phyloP scores from a whole-genome alignment of 53 echinoderm and acorn worm genomes.

The Pentamera pediparva region DNA sequence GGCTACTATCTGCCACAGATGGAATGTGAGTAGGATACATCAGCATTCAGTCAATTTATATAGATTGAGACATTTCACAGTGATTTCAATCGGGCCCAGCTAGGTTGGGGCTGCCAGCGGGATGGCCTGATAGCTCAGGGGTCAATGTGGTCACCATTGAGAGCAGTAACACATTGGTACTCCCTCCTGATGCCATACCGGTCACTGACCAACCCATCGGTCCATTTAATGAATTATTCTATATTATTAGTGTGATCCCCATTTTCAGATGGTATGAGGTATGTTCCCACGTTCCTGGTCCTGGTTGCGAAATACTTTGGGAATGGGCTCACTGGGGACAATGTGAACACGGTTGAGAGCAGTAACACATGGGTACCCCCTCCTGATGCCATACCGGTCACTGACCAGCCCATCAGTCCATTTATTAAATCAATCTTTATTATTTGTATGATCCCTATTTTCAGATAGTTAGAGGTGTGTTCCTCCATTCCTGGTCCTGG shows the following conservation, averaged over 20 bases:
- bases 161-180: too few relatives aligned
- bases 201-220: too few relatives aligned
- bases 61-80: neutral
- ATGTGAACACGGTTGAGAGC: too few relatives aligned
- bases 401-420: too few relatives aligned
- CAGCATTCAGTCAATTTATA: neutral
- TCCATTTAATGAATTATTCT: neutral
- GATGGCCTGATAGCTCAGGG: too few relatives aligned
- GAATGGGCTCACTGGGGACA: conserved; percentile 27
- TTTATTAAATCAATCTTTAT: neutral
- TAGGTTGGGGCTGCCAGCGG: too few relatives aligned
- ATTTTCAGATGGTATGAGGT: conserved; percentile 30
- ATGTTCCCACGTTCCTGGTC: conserved; percentile 51
- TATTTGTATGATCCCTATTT: neutral
- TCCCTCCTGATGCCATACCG: too few relatives aligned
- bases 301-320: neutral
- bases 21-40: conserved; percentile 54
- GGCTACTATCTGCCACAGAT: conserved; percentile 60
- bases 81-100: neutral
- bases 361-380: too few relatives aligned
- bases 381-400: too few relatives aligned
- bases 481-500: conserved; percentile 68
- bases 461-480: conserved; percentile 66
- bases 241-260: neutral
- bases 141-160: conserved; percentile 30